phyloP scores from a whole-genome alignment of 1,140 invertebrate genomes.

The Cherax destructor region DNA sequence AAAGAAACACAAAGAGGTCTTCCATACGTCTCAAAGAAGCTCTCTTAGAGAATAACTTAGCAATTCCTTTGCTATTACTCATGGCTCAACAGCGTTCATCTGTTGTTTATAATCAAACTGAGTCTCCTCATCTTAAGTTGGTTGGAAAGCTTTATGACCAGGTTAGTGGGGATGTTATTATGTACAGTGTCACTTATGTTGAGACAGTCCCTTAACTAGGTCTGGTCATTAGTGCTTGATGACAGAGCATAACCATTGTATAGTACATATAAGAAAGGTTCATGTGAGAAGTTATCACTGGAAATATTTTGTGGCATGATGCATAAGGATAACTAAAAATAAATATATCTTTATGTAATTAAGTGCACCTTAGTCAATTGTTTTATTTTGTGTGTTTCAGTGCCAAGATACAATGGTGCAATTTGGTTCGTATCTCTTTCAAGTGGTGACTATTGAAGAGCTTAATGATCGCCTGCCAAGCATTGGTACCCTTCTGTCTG shows the following conservation, averaged over 20 bases:
- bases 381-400: conserved; percentile 77
- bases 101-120: conserved; percentile 90
- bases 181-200: neutral
- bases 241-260: no score
- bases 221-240: no score
- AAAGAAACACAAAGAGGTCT: conserved; percentile 97
- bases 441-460: conserved; percentile 95
- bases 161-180: conserved; percentile 70
- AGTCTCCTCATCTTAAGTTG: conserved; percentile 93
- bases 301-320: no score
- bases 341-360: no score
- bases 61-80: conserved; percentile 93
- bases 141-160: conserved; percentile 82
- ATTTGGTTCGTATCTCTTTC: conserved; percentile 96
- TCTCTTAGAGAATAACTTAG: conserved; percentile 92
- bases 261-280: no score
- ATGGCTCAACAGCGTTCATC: conserved; percentile 98
- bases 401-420: conserved; percentile 99
- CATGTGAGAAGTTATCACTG: no score
- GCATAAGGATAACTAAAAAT: no score
- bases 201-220: no score
- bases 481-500: conserved; percentile 90
- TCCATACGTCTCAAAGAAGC: conserved; percentile 97
- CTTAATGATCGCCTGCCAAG: conserved; percentile 92
- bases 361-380: no score